phyloP scores from a whole-genome alignment of 2,113 vertebrate genomes.

The Merops nubicus region DNA sequence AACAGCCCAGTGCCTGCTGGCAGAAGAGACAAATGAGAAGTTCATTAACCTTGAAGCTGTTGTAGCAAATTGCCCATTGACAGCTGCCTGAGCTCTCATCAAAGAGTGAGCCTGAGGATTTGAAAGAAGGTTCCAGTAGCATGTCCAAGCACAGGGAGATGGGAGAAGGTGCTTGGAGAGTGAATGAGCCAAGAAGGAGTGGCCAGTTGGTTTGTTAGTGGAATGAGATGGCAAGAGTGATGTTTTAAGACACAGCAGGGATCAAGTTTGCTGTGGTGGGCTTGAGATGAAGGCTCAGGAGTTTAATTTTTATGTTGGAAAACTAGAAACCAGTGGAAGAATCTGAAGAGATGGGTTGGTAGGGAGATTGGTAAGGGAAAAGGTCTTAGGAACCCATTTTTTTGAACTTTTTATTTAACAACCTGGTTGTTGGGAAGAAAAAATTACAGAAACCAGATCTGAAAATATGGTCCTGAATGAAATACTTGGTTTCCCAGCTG shows the following conservation, averaged over 20 bases:
- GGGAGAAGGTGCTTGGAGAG: not conserved
- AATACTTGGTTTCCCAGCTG: not conserved
- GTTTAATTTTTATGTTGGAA: not conserved
- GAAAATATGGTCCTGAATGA: not conserved
- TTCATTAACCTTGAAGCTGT: not conserved
- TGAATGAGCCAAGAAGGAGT: not conserved
- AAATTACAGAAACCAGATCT: not conserved
- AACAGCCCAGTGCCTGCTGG: too few relatives aligned
- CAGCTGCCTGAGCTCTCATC: not conserved
- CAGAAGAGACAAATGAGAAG: not conserved
- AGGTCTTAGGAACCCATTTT: not conserved
- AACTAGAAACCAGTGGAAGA: not conserved
- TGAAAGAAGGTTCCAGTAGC: not conserved
- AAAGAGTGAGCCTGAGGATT: accelerated
- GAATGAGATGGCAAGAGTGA: not conserved
- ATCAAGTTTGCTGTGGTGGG: not conserved
- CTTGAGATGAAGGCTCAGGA: too few relatives aligned
- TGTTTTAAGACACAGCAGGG: too few relatives aligned
- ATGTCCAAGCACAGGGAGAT: not conserved
- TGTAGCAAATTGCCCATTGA: not conserved
- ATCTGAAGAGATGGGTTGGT: not conserved
- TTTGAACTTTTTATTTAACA: not conserved
- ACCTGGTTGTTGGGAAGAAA: not conserved
- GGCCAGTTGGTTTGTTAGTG: too few relatives aligned
- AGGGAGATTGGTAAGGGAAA: not conserved